Evolutionary conservation across 2,113 vertebrate species (phyloP), one percentile per base, ranked within the genome.

Genomic region (Hippoglossus stenolepis): DNA sequence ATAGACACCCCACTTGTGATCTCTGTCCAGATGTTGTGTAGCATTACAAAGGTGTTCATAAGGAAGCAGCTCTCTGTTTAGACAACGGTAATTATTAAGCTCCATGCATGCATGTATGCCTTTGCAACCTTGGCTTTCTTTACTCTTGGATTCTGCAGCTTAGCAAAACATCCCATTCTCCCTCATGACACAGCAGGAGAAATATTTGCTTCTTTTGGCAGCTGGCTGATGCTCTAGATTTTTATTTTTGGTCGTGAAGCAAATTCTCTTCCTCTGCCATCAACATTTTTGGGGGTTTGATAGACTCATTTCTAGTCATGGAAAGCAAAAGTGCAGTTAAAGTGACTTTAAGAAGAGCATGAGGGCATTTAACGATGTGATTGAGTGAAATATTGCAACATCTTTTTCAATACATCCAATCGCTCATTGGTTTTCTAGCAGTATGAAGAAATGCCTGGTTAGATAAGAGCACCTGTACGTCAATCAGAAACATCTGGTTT

Each of bases 191-290:
- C 79, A 86, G 80, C 14, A 2, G 63, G 68, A 82, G 73, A 90
- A 87, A 80, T 76, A 85, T 92, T 75, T 87, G 83, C 86, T 88
- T 85, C 64, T 83, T 79, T 87, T 91, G 87, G 89, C 86, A 85
- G 70, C 76, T 21, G 21, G 13, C 49, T 53, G 47, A 77, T 51
- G 38, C 65, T 80, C 76, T 64, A 59, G 68, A 43, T 43, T 79
- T 79, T 71, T 38, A 85, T 73, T 85, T 89, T 83, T 78, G 79
- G 73, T 84, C 83, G 65, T 31, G 43, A 57, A 82, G 76, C 67
- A 70, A 79, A 87, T 87, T 85, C 73, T 78, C 68, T 56, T 82
- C 60, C 43, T 74, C 65, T 85, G 66, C 80, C 79, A 77, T 77
- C 58, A 80, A 31, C 75, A 75, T 85, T 87, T 83, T 79, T 69